Percentiles rank a stretch among this genome's conserved stretches.
Conservation (phyloP, 2,888 invertebrate genomes). For the Tribolium freemani region DNA sequence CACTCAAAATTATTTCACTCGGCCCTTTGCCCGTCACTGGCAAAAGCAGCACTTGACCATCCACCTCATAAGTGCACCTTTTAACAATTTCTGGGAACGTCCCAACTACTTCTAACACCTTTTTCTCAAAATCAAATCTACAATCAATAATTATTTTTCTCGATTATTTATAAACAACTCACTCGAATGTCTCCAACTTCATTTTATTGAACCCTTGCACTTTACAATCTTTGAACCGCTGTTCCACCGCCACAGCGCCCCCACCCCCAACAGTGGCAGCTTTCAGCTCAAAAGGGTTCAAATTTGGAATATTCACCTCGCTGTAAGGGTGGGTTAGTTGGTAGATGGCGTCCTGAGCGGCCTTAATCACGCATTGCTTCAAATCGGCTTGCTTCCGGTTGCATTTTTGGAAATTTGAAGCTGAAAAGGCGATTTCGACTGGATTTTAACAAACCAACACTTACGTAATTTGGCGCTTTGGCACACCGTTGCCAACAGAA, state of each 20-base stretch:
- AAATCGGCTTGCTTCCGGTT: slow-evolving; percentile 7
- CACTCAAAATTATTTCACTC: not conserved
- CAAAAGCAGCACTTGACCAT: not conserved
- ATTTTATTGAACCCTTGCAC: not conserved
- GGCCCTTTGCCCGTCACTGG: slow-evolving; percentile 7
- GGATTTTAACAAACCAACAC: too few species aligned
- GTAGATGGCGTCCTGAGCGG: not conserved
- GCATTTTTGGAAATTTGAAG: slow-evolving; percentile 17
- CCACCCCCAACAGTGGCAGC: not conserved
- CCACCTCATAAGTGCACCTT: not conserved
- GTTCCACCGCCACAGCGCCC: not conserved
- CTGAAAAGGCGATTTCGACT: not conserved
- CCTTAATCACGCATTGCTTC: not conserved
- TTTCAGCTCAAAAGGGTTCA: slow-evolving; percentile 1
- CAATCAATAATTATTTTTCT: not conserved
- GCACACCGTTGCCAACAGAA: too few species aligned
- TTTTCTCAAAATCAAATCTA: slow-evolving; percentile 8
- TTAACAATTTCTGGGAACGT: not conserved
- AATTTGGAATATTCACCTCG: not conserved
- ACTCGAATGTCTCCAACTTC: not conserved
- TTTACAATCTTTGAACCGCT: not conserved
- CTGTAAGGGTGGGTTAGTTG: not conserved
- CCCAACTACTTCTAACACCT: not conserved
- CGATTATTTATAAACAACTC: too few species aligned
- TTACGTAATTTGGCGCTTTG: too few species aligned